phyloP scores from a whole-genome alignment of 2,888 invertebrate genomes.

The Phalera bucephala region DNA sequence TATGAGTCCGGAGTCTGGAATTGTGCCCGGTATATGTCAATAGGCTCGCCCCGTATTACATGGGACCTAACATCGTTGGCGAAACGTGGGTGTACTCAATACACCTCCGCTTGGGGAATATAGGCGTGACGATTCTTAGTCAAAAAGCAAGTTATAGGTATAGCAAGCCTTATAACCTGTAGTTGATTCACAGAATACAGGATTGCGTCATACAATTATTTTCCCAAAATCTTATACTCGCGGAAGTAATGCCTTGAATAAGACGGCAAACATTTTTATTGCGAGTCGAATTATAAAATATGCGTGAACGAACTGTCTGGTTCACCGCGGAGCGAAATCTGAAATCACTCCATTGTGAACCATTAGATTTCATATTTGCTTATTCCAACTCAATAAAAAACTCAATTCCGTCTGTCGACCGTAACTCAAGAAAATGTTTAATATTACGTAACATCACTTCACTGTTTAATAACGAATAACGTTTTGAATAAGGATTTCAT shows the following conservation, averaged over 20 bases:
- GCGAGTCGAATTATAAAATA: conserved; percentile 48
- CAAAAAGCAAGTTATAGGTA: too few species aligned
- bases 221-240: conserved; percentile 46
- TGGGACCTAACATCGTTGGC: too few species aligned
- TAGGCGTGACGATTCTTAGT: too few species aligned
- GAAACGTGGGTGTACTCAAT: too few species aligned
- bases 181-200: too few species aligned
- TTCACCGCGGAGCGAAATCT: conserved; percentile 35
- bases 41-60: too few species aligned
- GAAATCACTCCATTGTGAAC: conserved; percentile 38
- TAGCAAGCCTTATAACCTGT: too few species aligned
- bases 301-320: conserved; percentile 38
- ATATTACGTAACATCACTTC: neutral
- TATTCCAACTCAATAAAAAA: conserved; percentile 35
- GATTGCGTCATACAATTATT: conserved; percentile 29
- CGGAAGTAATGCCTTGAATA: conserved; percentile 40
- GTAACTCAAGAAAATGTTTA: conserved; percentile 12
- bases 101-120: too few species aligned
- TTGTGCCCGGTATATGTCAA: too few species aligned
- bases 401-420: conserved; percentile 31
- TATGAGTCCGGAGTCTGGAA: too few species aligned
- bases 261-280: conserved; percentile 36
- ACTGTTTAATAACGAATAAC: conserved; percentile 8
- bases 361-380: conserved; percentile 39
- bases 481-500: conserved; percentile 1